A percentile compares a stretch with the other conserved stretches of the same genome.
phyloP scores from a whole-genome alignment of 2,113 vertebrate species.

The Sylvicapra grimmia region DNA sequence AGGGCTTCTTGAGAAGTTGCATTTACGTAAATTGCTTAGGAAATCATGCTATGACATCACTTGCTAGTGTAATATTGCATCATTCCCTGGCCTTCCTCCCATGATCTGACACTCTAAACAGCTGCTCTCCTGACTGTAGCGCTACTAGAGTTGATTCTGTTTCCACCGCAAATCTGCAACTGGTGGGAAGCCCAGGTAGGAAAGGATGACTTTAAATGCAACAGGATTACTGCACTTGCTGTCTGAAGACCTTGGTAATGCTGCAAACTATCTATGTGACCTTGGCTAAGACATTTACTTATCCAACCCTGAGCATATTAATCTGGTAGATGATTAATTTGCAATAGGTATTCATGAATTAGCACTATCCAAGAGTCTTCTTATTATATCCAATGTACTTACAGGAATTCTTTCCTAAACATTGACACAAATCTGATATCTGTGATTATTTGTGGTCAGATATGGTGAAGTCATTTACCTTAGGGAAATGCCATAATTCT shows the following conservation, averaged over 20 bases:
- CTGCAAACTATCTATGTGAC: neutral
- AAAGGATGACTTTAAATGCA: neutral
- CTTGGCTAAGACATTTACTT: neutral
- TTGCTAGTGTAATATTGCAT: constrained; percentile 65
- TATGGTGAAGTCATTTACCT: constrained; percentile 16
- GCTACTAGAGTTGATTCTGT: neutral
- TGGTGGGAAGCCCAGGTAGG: constrained; percentile 53
- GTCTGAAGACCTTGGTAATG: neutral
- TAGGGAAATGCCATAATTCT: neutral
- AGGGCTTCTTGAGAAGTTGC: constrained; percentile 53
- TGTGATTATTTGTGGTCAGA: neutral
- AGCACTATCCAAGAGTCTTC: neutral
- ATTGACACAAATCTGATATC: neutral
- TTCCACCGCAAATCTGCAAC: constrained; percentile 47
- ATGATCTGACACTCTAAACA: constrained; percentile 28
- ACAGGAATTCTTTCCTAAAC: constrained; percentile 11
- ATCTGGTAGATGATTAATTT: neutral
- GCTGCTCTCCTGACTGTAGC: neutral
- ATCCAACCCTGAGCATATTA: neutral
- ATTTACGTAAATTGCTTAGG: constrained; percentile 57
- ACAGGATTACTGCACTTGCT: neutral
- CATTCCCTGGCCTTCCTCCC: constrained; percentile 57
- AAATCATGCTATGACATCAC: constrained; percentile 70
- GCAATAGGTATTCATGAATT: neutral
- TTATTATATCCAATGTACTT: neutral